Evolutionary conservation across 2,113 vertebrate genomes (phyloP), one percentile per base, ranked within the genome.

Genomic region (Malurus cyaneus): DNA sequence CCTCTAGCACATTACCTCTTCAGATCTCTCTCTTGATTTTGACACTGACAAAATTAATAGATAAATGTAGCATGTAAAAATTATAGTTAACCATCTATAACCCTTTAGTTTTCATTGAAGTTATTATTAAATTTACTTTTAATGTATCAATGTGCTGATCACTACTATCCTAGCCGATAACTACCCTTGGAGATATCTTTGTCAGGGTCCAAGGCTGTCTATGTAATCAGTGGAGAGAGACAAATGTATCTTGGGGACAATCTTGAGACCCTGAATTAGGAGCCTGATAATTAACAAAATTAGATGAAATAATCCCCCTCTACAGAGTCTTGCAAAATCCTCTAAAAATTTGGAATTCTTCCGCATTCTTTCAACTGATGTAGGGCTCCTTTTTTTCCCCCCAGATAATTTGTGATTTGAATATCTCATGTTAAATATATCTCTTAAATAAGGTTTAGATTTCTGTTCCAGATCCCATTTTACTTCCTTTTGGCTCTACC

Each of bases 301-400:
- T 4, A 77, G 19, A 50, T 21, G 12, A 0, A 7, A 54, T n/a
- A 28, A 65, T 20, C 6, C n/a, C 5, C 1, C 78, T 78, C 14
- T 29, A 25, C 1, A 26, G 14, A 34, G 28, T 8, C 20, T 50
- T 89, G 9, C 3, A 88, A 56, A 83, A 44, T 42, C 5, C 10
- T 54, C 15, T 50, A 14, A 6, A 64, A 67, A 65, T 2, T 6
- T 49, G 25, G 10, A 80, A 18, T 49, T 57, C 8, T 50, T 39
- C 5, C 4, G 8, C 3, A 39, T 5, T 71, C 81, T 69, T 44
- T 50, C 47, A 52, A 3, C 4, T 5, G 12, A 41, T 20, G 6
- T 70, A 66, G 11, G 12, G 2, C 6, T 57, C 1, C 0, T 31
- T 39, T 47, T 65, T 47, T 69, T 10, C 1, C 4, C 4, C 3